phyloP scores from a whole-genome alignment of 2,113 vertebrate species.

The Elaphurus davidianus region DNA sequence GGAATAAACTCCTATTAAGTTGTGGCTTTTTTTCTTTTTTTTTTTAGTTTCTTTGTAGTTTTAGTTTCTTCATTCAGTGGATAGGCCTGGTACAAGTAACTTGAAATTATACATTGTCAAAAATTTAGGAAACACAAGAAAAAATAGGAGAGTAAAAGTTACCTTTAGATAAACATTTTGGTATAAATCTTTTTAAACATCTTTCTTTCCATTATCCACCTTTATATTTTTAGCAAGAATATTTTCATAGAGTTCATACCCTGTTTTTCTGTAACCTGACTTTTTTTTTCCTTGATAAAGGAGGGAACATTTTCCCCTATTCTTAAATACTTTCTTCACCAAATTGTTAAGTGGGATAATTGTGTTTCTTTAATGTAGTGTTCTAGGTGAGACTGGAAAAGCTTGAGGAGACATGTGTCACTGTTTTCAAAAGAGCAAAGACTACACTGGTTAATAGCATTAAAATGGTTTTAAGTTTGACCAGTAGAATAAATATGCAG shows the following conservation, averaged over 20 bases:
- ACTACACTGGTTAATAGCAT: neutral
- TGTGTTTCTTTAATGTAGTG: neutral
- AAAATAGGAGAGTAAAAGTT: neutral
- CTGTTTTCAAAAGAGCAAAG: neutral
- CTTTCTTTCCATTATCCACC: neutral
- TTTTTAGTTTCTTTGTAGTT: neutral
- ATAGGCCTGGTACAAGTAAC: neutral
- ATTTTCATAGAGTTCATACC: neutral
- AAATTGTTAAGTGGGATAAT: neutral
- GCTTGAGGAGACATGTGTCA: neutral
- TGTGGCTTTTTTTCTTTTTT: neutral
- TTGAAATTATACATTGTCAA: neutral
- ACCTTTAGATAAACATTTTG: constrained; percentile 3
- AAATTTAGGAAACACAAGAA: neutral
- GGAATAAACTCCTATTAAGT: neutral
- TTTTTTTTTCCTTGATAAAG: neutral
- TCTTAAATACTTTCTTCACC: neutral
- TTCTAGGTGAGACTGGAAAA: neutral
- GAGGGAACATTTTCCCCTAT: neutral
- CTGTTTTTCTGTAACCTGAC: neutral
- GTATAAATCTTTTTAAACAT: neutral
- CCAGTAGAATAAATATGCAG: neutral
- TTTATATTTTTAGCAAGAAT: neutral
- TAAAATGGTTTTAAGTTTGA: neutral
- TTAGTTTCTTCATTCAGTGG: neutral